These are phyloP conservation scores for Agrilus cyanescens DNA, from an alignment of 2,888 invertebrate genomes.

Conservation along the genomic window DNA sequence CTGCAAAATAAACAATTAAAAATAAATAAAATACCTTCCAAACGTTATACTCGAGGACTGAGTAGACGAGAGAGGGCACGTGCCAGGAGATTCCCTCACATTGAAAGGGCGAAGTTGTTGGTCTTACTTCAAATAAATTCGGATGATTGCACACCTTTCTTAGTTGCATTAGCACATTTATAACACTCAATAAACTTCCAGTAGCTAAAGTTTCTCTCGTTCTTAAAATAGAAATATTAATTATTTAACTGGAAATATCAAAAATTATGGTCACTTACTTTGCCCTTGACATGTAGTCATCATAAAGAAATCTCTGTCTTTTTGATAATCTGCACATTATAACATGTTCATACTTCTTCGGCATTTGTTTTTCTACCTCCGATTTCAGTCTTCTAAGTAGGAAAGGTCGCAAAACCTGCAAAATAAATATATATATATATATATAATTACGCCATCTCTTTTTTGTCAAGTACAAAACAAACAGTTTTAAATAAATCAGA, in stretches of 20 bases:
- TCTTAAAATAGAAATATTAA: conserved; percentile 38
- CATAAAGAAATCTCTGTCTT: conserved; percentile 92
- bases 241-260: conserved; percentile 8
- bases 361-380: conserved; percentile 96
- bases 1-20: conserved; percentile 12
- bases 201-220: conserved; percentile 87
- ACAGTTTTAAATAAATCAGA: conserved; percentile 23
- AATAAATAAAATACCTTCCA: conserved; percentile 44
- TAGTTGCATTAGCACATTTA: conserved; percentile 94
- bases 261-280: conserved; percentile 47
- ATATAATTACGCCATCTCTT: neutral
- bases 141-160: conserved; percentile 98
- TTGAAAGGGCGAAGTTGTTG: conserved; percentile 88
- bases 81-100: conserved; percentile 62
- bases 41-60: conserved; percentile 59
- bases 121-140: conserved; percentile 92
- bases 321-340: conserved; percentile 89
- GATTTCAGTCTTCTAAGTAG: conserved; percentile 81
- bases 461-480: neutral
- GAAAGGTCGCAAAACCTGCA: conserved; percentile 82
- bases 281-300: conserved; percentile 97
- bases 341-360: conserved; percentile 92
- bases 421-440: conserved; percentile 17
- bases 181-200: conserved; percentile 89
- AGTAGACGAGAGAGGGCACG: conserved; percentile 61